These are phyloP conservation scores for Drosophila pectinifera DNA, from an alignment of 1,140 invertebrate genomes.

Conservation along the genomic window DNA sequence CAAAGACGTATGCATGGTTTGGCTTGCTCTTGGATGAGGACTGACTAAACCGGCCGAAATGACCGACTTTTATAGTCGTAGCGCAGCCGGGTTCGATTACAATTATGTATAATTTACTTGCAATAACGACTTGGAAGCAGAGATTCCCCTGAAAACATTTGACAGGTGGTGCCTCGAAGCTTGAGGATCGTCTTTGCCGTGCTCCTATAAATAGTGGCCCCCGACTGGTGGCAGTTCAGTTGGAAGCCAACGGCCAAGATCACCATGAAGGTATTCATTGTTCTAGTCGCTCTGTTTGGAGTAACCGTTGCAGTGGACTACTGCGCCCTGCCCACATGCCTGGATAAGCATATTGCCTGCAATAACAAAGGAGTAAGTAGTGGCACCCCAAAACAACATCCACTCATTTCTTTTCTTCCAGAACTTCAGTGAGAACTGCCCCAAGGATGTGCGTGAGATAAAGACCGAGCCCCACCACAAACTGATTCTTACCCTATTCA, in stretches of 20 bases:
- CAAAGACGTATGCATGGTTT: neutral
- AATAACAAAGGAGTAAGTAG: conserved; percentile 71
- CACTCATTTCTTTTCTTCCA: neutral
- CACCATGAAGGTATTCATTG: conserved; percentile 5
- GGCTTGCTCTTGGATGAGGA: neutral
- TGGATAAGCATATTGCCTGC: conserved; percentile 73
- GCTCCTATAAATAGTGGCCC: neutral
- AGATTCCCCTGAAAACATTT: conserved; percentile 8
- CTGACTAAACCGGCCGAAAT: neutral
- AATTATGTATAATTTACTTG: neutral
- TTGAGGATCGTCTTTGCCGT: neutral
- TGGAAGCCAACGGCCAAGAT: neutral
- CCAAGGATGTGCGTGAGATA: conserved; percentile 51
- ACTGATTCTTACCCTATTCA: conserved; percentile 57
- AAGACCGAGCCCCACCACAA: conserved; percentile 52
- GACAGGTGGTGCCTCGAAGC: neutral
- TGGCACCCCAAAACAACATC: accelerated
- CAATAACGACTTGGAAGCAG: neutral
- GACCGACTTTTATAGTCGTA: conserved; percentile 6
- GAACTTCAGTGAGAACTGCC: conserved; percentile 63
- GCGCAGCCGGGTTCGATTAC: neutral
- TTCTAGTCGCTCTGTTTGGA: neutral
- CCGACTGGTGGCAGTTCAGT: conserved; percentile 1
- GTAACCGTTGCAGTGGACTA: conserved; percentile 38
- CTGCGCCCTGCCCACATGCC: conserved; percentile 61